A percentile compares a stretch with the other conserved stretches of the same genome.
Evolutionary conservation across 2,113 vertebrate genomes (phyloP).

Genomic region (Centrocercus urophasianus): DNA sequence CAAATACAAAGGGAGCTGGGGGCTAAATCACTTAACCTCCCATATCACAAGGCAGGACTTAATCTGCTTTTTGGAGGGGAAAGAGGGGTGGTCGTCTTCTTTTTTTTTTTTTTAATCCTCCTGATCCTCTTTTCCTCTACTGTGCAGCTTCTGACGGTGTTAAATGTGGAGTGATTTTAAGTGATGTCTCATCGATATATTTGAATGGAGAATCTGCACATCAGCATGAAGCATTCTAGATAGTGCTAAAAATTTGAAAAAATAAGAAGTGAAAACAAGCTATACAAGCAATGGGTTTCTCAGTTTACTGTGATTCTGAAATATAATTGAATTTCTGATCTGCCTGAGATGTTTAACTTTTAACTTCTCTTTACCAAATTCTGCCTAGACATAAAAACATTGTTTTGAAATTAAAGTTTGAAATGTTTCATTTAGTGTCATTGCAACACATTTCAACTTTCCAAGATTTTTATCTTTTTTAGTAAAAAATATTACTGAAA

Average conservation of each 20-base stretch:
- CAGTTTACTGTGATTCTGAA: background rate
- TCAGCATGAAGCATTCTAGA: background rate
- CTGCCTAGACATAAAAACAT: background rate
- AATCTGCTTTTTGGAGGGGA: too few species aligned
- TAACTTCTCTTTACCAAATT: background rate
- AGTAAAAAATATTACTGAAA: slow-evolving; percentile 2
- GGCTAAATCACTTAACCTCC: background rate
- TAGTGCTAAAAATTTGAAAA: background rate
- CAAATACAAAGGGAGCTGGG: fast-evolving
- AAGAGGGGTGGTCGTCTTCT: too few species aligned
- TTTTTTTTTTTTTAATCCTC: too few species aligned
- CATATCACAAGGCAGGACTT: background rate
- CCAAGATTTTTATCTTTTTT: background rate
- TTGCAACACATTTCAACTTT: background rate
- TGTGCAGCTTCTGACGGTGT: background rate
- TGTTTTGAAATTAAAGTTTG: background rate
- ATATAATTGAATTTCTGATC: background rate
- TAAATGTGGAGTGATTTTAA: background rate
- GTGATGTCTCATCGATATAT: background rate
- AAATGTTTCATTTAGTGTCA: background rate
- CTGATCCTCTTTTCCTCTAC: background rate
- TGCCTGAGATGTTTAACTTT: background rate
- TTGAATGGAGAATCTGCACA: background rate
- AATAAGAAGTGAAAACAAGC: background rate
- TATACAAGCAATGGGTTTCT: background rate